These are phyloP conservation scores for Rotaria sp. DNA, from an alignment of 2,888 invertebrate genomes.

Conservation along the genomic window DNA sequence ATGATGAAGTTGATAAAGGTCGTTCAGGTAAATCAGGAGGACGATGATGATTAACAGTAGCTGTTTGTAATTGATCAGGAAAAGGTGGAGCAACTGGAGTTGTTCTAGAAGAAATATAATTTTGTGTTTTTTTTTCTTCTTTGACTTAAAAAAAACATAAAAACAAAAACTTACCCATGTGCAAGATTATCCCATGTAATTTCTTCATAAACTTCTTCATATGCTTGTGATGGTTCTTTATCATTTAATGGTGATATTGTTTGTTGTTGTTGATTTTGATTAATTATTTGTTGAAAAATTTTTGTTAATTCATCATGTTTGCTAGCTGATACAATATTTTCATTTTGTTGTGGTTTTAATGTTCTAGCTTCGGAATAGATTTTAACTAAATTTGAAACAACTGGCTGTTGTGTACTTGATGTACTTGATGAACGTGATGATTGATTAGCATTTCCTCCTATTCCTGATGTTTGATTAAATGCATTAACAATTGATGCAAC, in stretches of 20 bases:
- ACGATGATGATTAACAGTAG: not conserved
- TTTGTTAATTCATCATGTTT: slow-evolving; percentile 3
- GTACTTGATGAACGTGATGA: not conserved
- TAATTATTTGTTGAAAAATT: not conserved
- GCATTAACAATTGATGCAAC: not conserved
- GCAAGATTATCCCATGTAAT: not conserved
- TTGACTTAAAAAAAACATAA: not conserved
- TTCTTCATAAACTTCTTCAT: not conserved
- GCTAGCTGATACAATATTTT: not conserved
- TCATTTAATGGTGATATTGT: not conserved
- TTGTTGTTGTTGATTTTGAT: not conserved
- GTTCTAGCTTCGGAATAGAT: not conserved
- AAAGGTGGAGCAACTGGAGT: not conserved
- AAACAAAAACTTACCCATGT: not conserved
- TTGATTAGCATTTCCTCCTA: not conserved
- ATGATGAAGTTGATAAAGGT: not conserved
- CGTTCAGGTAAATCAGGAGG: not conserved
- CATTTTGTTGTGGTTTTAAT: not conserved
- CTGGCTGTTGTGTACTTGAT: not conserved
- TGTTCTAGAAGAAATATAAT: not conserved
- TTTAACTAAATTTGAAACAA: slow-evolving; percentile 15
- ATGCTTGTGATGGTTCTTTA: not conserved
- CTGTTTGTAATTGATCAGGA: not conserved
- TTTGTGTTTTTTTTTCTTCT: not conserved
- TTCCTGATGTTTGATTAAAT: not conserved